Base-by-base conservation (phyloP, 2,113 vertebrate genomes). In the Nothocercus julius region DNA sequence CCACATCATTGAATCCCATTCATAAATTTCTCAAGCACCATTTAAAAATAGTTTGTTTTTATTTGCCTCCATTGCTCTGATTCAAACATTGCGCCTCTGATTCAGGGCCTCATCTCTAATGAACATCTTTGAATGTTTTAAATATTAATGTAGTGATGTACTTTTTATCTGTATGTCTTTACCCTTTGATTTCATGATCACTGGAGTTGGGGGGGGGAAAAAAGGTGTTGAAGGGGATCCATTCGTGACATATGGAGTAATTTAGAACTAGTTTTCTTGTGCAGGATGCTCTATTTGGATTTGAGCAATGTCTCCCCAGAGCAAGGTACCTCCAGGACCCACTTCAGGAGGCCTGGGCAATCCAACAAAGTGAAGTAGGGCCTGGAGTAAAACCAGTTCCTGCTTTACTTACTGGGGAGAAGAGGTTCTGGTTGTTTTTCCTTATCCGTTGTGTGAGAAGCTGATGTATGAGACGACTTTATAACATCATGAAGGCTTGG, bases 1-100 rank as follows among this genome's bases (percentile, higher is more conserved):
- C 44, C 78, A 91, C 92, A 94, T 90, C 81, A 72, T 73, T 89
- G 86, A 93, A 87, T 90, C 91, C 53, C 96, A 97, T 96, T 97
- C 94, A 97, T 93, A 92, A 93, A 93, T 94, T 94, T 84, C 91
- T 96, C 66, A 87, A 93, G 91, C 73, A 95, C 91, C 86, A 69
- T 66, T 69, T 53, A 95, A 93, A 97, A 96, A 97, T 96, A 96
- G 94, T 87, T 66, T 47, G 4, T 38, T 85, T 40, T 45, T 49
- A 49, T 70, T 88, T 56, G 21, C 69, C 66, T 86, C 47, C 68
- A 12, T 90, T 61, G 53, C 92, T 89, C n/a, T 78, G 61, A 32
- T 54, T 32, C 1, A 17, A 86, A 64, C 42, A 12, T 87, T 9
- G 2, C 25, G 56, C 28, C 73, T 90, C 27, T 54, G 30, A 54